Evolutionary conservation across 2,797 vertebrate species (phyloP).

Genomic region (Aldrovandia affinis): DNA sequence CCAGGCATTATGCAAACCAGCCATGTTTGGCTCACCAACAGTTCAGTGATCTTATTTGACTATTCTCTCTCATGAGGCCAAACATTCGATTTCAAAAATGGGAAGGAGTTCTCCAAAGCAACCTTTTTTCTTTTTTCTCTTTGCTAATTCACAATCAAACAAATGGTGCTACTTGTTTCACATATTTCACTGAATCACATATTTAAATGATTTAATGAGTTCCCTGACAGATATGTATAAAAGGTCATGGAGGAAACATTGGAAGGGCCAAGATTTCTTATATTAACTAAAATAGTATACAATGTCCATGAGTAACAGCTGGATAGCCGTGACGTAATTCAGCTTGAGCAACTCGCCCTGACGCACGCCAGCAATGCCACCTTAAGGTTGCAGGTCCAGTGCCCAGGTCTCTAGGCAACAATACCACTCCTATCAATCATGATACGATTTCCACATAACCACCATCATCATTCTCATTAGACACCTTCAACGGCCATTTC

Average conservation of each 20-base stretch:
- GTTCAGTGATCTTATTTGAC: not conserved
- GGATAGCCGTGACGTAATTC: not conserved
- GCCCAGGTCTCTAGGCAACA: not conserved
- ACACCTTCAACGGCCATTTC: not conserved
- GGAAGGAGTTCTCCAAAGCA: not conserved
- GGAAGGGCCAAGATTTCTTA: not conserved
- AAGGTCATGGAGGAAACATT: not conserved
- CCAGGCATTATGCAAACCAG: not conserved
- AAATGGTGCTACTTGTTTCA: too few relatives aligned
- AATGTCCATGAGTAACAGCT: not conserved
- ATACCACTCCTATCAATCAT: not conserved
- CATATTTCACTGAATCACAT: too few relatives aligned
- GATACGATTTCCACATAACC: not conserved
- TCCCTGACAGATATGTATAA: not conserved
- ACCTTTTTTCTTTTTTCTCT: not conserved
- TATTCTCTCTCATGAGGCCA: not conserved
- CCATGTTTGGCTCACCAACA: too few relatives aligned
- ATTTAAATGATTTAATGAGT: not conserved
- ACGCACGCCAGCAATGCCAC: not conserved
- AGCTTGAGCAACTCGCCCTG: not conserved
- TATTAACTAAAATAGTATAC: not conserved
- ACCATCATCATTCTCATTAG: constrained; percentile 11
- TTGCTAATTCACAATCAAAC: too few relatives aligned
- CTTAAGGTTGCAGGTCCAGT: not conserved
- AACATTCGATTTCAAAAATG: not conserved